Evolutionary conservation across 1,140 invertebrate species (phyloP), one percentile per base, ranked within the genome.

Genomic region (Drosophila bifasciata): DNA sequence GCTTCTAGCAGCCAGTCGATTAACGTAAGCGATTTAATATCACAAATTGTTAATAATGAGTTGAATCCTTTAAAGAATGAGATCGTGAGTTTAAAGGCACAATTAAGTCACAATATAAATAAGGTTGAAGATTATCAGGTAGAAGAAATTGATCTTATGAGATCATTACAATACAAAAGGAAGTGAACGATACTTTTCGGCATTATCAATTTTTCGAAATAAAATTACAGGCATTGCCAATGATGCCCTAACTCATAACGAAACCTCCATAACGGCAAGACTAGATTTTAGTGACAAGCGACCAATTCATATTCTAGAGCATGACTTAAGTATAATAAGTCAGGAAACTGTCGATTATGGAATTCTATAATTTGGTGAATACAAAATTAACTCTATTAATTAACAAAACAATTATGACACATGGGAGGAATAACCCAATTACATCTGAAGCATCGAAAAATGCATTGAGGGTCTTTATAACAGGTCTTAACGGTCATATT

Each of bases 401-500:
- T 44, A 44, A 44, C 7, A 44, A 44, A 44, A 44, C 41, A n/a
- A 44, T 17, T 44, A 16, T 44, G 41, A 44, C 41, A 17, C 16
- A 44, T 44, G 41, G 41, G 4, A 44, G 41, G 7, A 17, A 44
- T 8, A 44, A 44, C 5, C 4, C 15, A 44, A 44, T 44, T 16
- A 44, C 41, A 17, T 17, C 41, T 17, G 41, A 44, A 16, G 28
- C 46, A 49, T 36, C 11, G 15, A 51, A 5, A 36, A 16, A 51
- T 15, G 28, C 15, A 36, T 11, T 51, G 2, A 0, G 49, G 13
- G 49, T 51, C 7, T 51, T 51, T 16, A 51, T 32, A 51, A 39
- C 48, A 11, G 48, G 28, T 15, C 48, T 52, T 2, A 52, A 52
- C 50, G 11, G 9, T 13, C 32, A 23, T 40, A 52, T 40, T 40